Evolutionary conservation across 2,888 invertebrate genomes (phyloP).

Genomic region (Subacronicta megacephala): DNA sequence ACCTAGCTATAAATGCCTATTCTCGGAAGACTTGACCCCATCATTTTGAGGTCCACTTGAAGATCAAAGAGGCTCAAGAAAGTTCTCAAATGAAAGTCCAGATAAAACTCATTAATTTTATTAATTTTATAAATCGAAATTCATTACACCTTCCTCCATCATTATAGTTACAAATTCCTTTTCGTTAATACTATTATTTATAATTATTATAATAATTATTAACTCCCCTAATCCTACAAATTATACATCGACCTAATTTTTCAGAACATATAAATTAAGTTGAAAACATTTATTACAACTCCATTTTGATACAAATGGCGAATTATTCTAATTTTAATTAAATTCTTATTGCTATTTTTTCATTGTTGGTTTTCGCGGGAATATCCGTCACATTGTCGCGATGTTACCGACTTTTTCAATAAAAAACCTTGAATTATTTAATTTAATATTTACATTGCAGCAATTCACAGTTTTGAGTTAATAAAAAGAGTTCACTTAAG

Average conservation of each 20-base stretch:
- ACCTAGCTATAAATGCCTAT: constrained; percentile 49
- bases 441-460: constrained; percentile 67
- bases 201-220: constrained; percentile 77
- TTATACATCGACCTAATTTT: constrained; percentile 82
- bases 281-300: constrained; percentile 79
- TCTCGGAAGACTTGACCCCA: constrained; percentile 42
- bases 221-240: constrained; percentile 82
- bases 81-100: constrained; percentile 62
- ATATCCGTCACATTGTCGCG: constrained; percentile 59
- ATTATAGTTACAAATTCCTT: constrained; percentile 89
- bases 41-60: constrained; percentile 45
- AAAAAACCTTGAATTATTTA: constrained; percentile 50
- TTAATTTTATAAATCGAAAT: constrained; percentile 89
- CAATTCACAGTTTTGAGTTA: constrained; percentile 33
- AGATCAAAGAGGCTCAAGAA: constrained; percentile 45
- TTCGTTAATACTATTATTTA: constrained; percentile 81
- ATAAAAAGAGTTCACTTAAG: constrained; percentile 47
- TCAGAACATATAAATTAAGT: constrained; percentile 82
- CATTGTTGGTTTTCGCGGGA: constrained; percentile 61
- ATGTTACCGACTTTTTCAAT: constrained; percentile 61
- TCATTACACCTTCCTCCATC: constrained; percentile 85
- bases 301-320: constrained; percentile 66
- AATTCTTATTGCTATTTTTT: constrained; percentile 81
- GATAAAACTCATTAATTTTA: constrained; percentile 88
- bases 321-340: constrained; percentile 65